phyloP scores from a whole-genome alignment of 2,888 invertebrate species.

The Brenthis daphne region DNA sequence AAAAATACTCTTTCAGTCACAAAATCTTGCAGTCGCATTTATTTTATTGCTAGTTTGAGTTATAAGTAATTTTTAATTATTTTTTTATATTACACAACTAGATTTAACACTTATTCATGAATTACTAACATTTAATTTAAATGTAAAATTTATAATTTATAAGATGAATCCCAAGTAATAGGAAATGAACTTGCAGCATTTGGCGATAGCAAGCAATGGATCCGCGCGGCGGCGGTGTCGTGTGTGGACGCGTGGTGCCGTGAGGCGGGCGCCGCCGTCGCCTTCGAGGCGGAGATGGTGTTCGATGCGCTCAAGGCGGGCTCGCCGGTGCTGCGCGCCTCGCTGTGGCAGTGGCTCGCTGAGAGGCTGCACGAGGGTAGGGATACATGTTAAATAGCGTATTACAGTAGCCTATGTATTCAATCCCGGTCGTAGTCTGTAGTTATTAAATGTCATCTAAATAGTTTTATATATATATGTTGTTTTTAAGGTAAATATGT shows the following conservation, averaged over 20 bases:
- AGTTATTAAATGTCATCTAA: no score
- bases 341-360: constrained; percentile 93
- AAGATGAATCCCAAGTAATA: no score
- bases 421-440: no score
- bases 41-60: no score
- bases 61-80: no score
- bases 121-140: not conserved
- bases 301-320: constrained; percentile 92
- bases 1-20: no score
- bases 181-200: constrained; percentile 67
- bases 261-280: constrained; percentile 87
- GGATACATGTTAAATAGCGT: not conserved
- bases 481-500: no score
- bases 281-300: constrained; percentile 93
- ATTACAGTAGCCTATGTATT: no score
- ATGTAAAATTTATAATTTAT: not conserved
- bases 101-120: no score
- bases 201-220: constrained; percentile 89
- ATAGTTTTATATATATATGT: no score
- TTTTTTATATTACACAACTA: no score
- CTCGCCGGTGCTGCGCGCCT: constrained; percentile 90
- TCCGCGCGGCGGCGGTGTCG: constrained; percentile 90
- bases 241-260: constrained; percentile 94
- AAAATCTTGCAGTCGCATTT: no score
- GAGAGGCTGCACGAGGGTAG: constrained; percentile 88